Base-by-base conservation (phyloP, 2,888 invertebrate genomes). In the Tipula lateralis region DNA sequence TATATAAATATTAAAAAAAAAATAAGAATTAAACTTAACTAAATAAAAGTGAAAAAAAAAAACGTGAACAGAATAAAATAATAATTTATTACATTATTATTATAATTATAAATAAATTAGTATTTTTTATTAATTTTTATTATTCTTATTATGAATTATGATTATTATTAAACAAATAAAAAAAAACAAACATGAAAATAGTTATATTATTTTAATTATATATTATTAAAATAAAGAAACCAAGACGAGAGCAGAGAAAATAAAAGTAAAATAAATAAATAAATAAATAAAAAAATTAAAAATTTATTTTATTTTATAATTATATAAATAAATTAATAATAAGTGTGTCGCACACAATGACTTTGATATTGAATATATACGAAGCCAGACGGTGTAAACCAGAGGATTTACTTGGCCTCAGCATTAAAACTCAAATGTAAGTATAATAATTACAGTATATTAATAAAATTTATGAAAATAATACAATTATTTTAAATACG, bases 151-250 rank as follows among this genome's bases (percentile, higher is more conserved):
- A 66, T 66, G 66, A 66, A 66, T 66, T 66, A 66, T 66, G 24
- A 66, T 66, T 44, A 44, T 44, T 44, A 44, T 44, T 66, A 66
- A 66, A 66, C 66, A 66, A 66, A n/a, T n/a, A n/a, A n/a, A n/a
- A n/a, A n/a, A 50, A 50, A 50, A 19, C 66, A 66, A 66, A 66
- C 66, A 66, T 24, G 44, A 44, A 66, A 66, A 24, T 66, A 66
- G 66, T 66, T 66, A 66, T 66, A 66, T 66, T 66, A 66, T 66
- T 66, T 66, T 66, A 66, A 66, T 66, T 66, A 66, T 66, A 66
- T 66, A 66, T 66, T 66, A 66, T 66, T 66, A 66, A 66, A 66
- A 66, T 66, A 66, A 66, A 66, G 3, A 66, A 66, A 66, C 66
- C 66, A 66, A n/a, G 66, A 66, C 66, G 66, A 66, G 9, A 66